Conservation (phyloP, 1,140 invertebrate genomes). For the Halictus rubicundus region DNA sequence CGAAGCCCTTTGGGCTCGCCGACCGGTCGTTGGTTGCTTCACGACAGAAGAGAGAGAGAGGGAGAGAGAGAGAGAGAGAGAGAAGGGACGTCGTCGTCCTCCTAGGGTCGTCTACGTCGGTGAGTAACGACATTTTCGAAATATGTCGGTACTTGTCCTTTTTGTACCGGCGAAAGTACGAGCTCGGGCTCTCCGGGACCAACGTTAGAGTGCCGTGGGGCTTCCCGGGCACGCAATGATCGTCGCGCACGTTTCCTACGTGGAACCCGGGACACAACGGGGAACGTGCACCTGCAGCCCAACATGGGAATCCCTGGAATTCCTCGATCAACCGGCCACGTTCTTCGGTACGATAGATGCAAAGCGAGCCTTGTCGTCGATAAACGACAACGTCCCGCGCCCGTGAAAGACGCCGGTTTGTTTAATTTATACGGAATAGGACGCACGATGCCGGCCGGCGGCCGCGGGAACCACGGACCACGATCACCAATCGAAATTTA, state of each 20-base stretch:
- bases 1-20: conserved; percentile 48
- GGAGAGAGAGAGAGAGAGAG: background rate
- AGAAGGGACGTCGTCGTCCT: background rate
- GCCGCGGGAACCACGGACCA: background rate
- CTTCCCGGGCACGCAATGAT: conserved; percentile 48
- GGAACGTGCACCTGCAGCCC: conserved; percentile 51
- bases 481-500: conserved; percentile 45
- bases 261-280: conserved; percentile 32
- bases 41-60: background rate
- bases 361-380: conserved; percentile 58
- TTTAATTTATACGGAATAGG: conserved; percentile 43
- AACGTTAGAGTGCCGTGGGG: background rate
- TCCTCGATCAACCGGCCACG: conserved; percentile 52
- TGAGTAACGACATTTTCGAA: conserved; percentile 66
- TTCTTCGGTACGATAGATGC: conserved; percentile 60
- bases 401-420: conserved; percentile 34
- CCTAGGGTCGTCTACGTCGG: conserved; percentile 33
- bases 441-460: background rate
- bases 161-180: conserved; percentile 38
- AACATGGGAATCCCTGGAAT: conserved; percentile 63
- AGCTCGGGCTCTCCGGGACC: background rate
- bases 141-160: conserved; percentile 38
- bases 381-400: conserved; percentile 51
- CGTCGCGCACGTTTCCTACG: conserved; percentile 23
- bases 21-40: conserved; percentile 5